Percentiles rank a stretch among this genome's conserved stretches.
These are phyloP conservation scores for Whitmania pigra DNA, from an alignment of 1,140 invertebrate genomes.

Conservation along the genomic window DNA sequence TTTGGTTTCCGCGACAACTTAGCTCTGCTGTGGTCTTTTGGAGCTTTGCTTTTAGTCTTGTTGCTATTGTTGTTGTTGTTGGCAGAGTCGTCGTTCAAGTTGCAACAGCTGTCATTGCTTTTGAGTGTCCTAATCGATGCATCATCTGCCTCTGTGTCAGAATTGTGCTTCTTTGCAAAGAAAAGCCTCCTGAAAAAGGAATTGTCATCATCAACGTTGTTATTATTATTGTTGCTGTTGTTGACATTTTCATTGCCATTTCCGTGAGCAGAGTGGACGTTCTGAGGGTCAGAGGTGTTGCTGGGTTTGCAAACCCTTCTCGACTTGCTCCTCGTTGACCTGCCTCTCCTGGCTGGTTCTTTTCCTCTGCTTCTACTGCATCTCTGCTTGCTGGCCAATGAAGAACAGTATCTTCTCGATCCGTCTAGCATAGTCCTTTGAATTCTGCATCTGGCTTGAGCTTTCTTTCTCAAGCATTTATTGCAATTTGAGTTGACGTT, in stretches of 20 bases:
- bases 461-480: not conserved
- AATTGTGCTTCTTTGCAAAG: not conserved
- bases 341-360: too few relatives aligned
- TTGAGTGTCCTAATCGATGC: not conserved
- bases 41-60: not conserved
- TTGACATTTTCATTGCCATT: not conserved
- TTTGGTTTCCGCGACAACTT: too few relatives aligned
- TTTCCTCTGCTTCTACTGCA: not conserved
- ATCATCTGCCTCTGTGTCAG: not conserved
- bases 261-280: not conserved
- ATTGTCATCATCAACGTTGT: not conserved
- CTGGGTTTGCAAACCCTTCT: not conserved
- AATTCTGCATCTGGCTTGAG: not conserved
- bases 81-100: not conserved
- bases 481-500: not conserved
- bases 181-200: too few relatives aligned
- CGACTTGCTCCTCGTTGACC: too few relatives aligned
- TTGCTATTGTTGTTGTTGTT: constrained; percentile 11
- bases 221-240: not conserved
- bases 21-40: too few relatives aligned
- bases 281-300: not conserved
- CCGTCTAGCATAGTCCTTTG: too few relatives aligned
- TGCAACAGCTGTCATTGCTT: not conserved
- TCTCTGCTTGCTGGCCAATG: not conserved
- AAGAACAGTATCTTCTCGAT: not conserved